Conservation (phyloP, 2,888 invertebrate species). For the Drosophila nr. perissopoda region DNA sequence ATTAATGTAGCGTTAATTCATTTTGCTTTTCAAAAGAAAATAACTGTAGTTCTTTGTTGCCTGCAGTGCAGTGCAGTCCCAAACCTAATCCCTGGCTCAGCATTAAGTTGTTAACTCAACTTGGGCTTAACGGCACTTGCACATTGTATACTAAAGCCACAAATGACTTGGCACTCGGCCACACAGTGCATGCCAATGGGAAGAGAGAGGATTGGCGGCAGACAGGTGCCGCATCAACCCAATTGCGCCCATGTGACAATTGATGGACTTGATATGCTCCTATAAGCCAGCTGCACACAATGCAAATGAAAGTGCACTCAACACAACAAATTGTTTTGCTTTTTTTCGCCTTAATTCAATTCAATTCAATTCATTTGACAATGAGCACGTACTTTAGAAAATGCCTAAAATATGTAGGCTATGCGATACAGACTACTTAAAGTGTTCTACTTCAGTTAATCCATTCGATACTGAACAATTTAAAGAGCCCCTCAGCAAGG, state of each 20-base stretch:
- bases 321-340: not conserved
- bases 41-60: constrained; percentile 51
- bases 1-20: constrained; percentile 78
- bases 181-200: constrained; percentile 27
- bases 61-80: constrained; percentile 44
- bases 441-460: constrained; percentile 9
- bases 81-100: constrained; percentile 18
- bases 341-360: not conserved
- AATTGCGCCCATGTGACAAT: constrained; percentile 49
- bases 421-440: not conserved
- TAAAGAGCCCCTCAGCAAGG: not conserved
- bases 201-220: constrained; percentile 23
- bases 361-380: not conserved
- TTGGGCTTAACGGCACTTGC: constrained; percentile 39
- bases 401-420: constrained; percentile 13
- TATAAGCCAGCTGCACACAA: constrained; percentile 33
- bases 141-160: constrained; percentile 9
- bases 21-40: constrained; percentile 70
- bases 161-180: constrained; percentile 46
- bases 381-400: constrained; percentile 4
- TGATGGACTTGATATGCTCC: constrained; percentile 55
- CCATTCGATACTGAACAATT: not conserved
- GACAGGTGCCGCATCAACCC: constrained; percentile 41
- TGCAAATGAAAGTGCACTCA: constrained; percentile 40
- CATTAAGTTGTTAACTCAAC: constrained; percentile 43